phyloP scores from a whole-genome alignment of 1,140 invertebrate species.

The Conopomorpha cramerella region DNA sequence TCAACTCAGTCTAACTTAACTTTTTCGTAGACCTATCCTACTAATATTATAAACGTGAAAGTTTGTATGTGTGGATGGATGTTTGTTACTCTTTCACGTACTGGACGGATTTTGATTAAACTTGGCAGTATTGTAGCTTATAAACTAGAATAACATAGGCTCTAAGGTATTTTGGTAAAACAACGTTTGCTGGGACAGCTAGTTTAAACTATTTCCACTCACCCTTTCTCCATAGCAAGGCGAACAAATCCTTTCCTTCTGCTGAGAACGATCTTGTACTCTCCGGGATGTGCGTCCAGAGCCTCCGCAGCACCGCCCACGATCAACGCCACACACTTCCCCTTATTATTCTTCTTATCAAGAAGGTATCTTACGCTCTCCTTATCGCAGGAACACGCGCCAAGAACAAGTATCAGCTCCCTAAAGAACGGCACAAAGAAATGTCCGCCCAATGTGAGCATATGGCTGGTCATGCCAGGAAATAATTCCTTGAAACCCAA shows the following conservation, averaged over 20 bases:
- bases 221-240: slow-evolving; percentile 81
- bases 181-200: too few species aligned
- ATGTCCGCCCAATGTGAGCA: slow-evolving; percentile 79
- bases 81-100: too few species aligned
- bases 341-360: slow-evolving; percentile 45
- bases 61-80: too few species aligned
- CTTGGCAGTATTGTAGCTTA: too few species aligned
- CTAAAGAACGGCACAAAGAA: slow-evolving; percentile 84
- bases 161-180: too few species aligned
- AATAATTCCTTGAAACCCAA: slow-evolving; percentile 74
- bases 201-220: too few species aligned
- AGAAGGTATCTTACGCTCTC: slow-evolving; percentile 59
- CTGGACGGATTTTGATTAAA: too few species aligned
- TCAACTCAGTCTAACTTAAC: too few species aligned
- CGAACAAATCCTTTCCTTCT: slow-evolving; percentile 81
- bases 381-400: slow-evolving; percentile 65
- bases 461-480: slow-evolving; percentile 74
- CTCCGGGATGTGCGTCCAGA: slow-evolving; percentile 70
- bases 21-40: too few species aligned
- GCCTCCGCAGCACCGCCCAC: slow-evolving; percentile 86
- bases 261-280: slow-evolving; percentile 72
- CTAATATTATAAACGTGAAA: too few species aligned
- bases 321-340: slow-evolving; percentile 71
- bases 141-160: too few species aligned
- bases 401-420: slow-evolving; percentile 68